These are phyloP conservation scores for Fratercula arctica DNA, from an alignment of 2,797 vertebrate genomes.

Conservation along the genomic window DNA sequence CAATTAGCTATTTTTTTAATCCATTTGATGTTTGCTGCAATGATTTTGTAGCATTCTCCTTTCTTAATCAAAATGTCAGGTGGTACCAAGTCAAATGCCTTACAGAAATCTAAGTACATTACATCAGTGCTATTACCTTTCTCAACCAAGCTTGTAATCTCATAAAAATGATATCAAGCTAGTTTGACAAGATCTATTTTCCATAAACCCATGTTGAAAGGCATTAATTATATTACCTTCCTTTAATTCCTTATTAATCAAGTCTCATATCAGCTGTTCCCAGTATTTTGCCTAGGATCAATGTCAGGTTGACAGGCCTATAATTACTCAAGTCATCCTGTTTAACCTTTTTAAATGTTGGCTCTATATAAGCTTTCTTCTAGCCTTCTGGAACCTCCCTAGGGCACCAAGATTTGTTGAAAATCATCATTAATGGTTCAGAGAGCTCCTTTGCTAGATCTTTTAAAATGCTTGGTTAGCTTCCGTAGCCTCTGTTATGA, in stretches of 20 bases:
- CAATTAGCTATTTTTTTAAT: not conserved
- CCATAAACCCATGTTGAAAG: conserved; percentile 67
- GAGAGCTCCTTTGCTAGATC: conserved; percentile 41
- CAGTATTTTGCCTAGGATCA: conserved; percentile 70
- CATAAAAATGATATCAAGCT: conserved; percentile 65
- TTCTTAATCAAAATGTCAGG: conserved; percentile 48
- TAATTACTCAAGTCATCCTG: conserved; percentile 65
- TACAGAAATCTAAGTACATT: conserved; percentile 55
- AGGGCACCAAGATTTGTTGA: conserved; percentile 58
- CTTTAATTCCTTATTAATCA: conserved; percentile 74
- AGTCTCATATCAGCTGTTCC: conserved; percentile 70
- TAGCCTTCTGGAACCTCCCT: conserved; percentile 52
- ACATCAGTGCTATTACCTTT: conserved; percentile 65
- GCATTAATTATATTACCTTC: conserved; percentile 74
- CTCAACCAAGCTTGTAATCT: conserved; percentile 67
- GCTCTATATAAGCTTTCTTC: conserved; percentile 64
- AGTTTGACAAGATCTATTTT: conserved; percentile 71
- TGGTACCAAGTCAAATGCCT: conserved; percentile 50
- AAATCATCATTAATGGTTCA: conserved; percentile 63
- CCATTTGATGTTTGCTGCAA: not conserved
- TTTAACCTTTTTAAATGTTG: conserved; percentile 73
- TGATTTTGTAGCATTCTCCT: conserved; percentile 8
- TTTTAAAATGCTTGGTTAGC: conserved; percentile 30
- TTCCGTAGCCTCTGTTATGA: not conserved
- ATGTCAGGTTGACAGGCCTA: conserved; percentile 68